Evolutionary conservation across 2,113 vertebrate genomes (phyloP).

Genomic region (Leucopsar rothschildi): DNA sequence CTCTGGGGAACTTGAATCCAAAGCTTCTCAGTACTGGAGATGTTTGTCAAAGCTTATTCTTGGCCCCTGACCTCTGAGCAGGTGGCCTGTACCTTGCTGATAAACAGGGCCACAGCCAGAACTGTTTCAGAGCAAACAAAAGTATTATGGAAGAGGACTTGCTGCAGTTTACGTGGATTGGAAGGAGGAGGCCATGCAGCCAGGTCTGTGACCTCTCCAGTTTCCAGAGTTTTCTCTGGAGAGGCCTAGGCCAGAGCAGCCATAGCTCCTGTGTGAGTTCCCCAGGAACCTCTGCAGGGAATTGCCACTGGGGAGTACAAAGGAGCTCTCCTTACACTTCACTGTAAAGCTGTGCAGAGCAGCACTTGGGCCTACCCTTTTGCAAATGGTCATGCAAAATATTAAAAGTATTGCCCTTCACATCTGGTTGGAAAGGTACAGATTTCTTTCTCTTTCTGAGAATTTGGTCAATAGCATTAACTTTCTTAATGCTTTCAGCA

Average conservation of each 20-base stretch:
- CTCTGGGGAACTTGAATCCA: not conserved
- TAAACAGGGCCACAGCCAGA: not conserved
- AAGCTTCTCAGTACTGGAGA: not conserved
- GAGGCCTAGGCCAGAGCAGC: not conserved
- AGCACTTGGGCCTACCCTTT: not conserved
- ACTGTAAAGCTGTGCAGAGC: not conserved
- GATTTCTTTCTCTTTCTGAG: not conserved
- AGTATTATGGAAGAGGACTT: not conserved
- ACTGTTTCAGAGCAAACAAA: not conserved
- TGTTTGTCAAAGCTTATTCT: not conserved
- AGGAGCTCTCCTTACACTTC: not conserved
- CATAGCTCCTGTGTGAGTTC: not conserved
- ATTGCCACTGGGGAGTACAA: not conserved
- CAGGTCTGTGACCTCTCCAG: not conserved
- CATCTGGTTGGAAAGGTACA: not conserved
- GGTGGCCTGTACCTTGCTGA: not conserved
- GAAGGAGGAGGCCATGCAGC: not conserved
- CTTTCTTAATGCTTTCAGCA: not conserved
- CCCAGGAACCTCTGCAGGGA: not conserved
- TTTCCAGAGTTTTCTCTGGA: not conserved
- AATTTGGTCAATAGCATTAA: not conserved
- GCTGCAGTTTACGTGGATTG: rapidly evolving
- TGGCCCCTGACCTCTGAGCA: not conserved
- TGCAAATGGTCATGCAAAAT: not conserved
- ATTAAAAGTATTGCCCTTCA: not conserved